These are phyloP conservation scores for Junonia oenone DNA, from an alignment of 2,888 invertebrate species.

Conservation along the genomic window DNA sequence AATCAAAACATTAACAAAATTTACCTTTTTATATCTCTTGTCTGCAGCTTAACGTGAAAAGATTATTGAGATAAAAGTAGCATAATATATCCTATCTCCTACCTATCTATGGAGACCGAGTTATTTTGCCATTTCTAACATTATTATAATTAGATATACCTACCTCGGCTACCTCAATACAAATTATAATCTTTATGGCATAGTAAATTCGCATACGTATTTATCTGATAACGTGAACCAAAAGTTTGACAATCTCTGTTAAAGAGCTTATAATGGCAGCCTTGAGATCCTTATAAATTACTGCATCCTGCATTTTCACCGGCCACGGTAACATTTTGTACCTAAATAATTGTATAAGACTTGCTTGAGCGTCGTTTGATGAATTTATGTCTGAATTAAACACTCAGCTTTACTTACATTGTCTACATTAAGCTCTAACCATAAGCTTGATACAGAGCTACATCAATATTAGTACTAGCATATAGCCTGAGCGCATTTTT, in stretches of 20 bases:
- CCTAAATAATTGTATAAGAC: slow-evolving; percentile 15
- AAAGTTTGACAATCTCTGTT: slow-evolving; percentile 18
- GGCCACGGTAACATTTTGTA: slow-evolving; percentile 16
- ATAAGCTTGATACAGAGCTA: too few species aligned
- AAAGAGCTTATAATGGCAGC: slow-evolving; percentile 19
- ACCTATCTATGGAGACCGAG: too few species aligned
- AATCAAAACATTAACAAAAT: too few species aligned
- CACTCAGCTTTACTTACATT: background rate
- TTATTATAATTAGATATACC: background rate
- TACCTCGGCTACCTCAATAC: too few species aligned
- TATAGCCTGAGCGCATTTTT: too few species aligned
- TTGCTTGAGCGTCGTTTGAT: background rate
- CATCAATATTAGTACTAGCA: background rate
- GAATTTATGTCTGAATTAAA: background rate
- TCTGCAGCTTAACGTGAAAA: too few species aligned
- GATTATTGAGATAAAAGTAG: too few species aligned
- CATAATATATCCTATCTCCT: too few species aligned
- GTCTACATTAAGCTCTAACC: too few species aligned
- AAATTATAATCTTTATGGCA: too few species aligned
- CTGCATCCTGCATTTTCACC: slow-evolving; percentile 25
- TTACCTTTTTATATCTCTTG: too few species aligned
- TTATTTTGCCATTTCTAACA: background rate
- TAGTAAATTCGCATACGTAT: background rate
- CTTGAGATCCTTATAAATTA: slow-evolving; percentile 21
- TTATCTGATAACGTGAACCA: too few species aligned